Base-by-base conservation (phyloP, 2,797 vertebrate species). In the Sebastes goodei region DNA sequence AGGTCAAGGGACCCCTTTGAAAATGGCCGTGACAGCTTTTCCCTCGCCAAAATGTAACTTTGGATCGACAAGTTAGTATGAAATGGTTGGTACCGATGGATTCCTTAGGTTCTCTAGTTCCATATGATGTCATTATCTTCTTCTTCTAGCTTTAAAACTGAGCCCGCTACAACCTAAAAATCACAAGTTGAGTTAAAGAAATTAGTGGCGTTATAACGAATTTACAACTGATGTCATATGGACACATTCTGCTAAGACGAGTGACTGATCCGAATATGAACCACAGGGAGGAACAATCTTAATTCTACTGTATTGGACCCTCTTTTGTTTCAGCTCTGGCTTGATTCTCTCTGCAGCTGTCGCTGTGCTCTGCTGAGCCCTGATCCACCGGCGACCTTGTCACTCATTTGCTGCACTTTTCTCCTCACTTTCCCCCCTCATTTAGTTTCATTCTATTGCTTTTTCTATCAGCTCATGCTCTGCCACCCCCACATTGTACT, bases 371-470 rank as follows among this genome's bases (percentile, higher is more conserved):
- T 53, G 74, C 83, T 38, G 35, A 74, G 80, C 74, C 80, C 56
- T 65, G 62, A 80, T 82, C 71, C 4, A 1, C 60, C 25, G 2
- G 32, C 25, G 30, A 86, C 84, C 71, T 86, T 83, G 84, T 84
- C 86, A 64, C 73, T 89, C 79, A 76, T 89, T 89, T 82, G 76
- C 84, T 59, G 68, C 74, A 65, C 83, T 84, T 89, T 78, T 84
- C 81, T 82, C 62, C 59, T 78, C 73, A 76, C 86, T 89, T 88
- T 85, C 76, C 67, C 61, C 60, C 60, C 56, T 83, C 82, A 77
- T 89, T 90, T 89, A 78, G 55, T 88, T 85, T 86, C 42, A 76
- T 83, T 88, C 76, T 82, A 23, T 69, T 78, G 72, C 83, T 88
- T 90, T 82, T 84, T 83, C 86, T 83, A 78, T 86, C 83, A 77